Conservation (phyloP, 2,113 vertebrate genomes). For the Lathamus discolor region DNA sequence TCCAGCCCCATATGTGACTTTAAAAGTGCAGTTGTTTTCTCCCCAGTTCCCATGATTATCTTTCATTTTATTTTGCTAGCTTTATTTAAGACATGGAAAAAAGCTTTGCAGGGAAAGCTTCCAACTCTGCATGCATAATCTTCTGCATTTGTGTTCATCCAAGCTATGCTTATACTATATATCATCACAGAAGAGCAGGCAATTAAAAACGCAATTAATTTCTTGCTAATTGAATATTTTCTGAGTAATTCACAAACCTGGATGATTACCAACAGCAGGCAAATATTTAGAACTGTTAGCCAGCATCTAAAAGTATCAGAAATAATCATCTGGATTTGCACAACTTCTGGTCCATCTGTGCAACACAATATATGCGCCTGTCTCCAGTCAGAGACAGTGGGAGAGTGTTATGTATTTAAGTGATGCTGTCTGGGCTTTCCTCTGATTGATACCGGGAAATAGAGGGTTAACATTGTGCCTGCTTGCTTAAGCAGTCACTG, state of each 20-base stretch:
- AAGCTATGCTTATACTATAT: neutral
- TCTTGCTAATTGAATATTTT: constrained; percentile 42
- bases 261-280: neutral
- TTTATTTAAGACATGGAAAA: neutral
- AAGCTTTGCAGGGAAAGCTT: neutral
- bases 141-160: neutral
- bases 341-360: constrained; percentile 41
- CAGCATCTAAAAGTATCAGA: constrained; percentile 50
- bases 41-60: neutral
- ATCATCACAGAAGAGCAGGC: neutral
- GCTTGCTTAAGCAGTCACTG: no score
- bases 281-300: constrained; percentile 48
- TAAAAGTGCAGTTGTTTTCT: neutral
- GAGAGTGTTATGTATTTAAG: neutral
- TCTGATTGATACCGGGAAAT: neutral
- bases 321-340: constrained; percentile 63
- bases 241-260: constrained; percentile 16
- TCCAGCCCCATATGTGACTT: neutral
- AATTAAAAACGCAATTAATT: constrained; percentile 27
- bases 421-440: neutral
- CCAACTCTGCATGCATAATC: neutral
- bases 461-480: no score
- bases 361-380: constrained; percentile 4
- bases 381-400: constrained; percentile 5
- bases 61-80: neutral